Conservation (phyloP, 1,140 invertebrate species). For the Trinorchestia longiramus region DNA sequence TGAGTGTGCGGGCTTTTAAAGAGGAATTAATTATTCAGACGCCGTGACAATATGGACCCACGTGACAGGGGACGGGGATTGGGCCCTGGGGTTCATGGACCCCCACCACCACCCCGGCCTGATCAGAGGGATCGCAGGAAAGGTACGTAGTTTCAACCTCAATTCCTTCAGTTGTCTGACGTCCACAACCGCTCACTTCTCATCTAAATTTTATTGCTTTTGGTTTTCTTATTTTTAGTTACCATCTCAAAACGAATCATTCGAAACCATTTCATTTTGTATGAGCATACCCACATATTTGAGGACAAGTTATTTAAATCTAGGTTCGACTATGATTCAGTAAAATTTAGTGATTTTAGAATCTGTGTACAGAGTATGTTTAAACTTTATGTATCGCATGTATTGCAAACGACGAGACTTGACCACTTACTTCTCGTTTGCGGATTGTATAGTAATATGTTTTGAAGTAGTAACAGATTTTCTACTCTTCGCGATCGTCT, state of each 20-base stretch:
- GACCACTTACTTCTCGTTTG: neutral
- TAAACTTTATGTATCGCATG: neutral
- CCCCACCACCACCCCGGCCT: constrained; percentile 60
- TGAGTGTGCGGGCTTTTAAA: neutral
- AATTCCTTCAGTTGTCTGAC: neutral
- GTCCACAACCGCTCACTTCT: neutral
- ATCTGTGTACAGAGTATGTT: neutral
- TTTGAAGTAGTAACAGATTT: neutral
- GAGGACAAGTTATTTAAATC: neutral
- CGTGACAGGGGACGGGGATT: constrained; percentile 63
- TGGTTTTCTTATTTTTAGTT: neutral
- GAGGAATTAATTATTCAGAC: neutral
- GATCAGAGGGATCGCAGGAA: constrained; percentile 65
- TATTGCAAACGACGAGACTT: neutral
- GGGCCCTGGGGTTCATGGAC: constrained; percentile 62
- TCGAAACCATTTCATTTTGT: neutral
- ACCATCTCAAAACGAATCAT: neutral
- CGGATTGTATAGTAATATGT: neutral
- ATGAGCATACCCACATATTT: neutral
- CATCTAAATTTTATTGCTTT: neutral
- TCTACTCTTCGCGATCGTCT: neutral
- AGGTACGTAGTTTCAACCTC: constrained; percentile 57
- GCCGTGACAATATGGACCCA: constrained; percentile 64
- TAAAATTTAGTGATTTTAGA: neutral
- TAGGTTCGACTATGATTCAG: neutral